A percentile compares a stretch with the other conserved stretches of the same genome.
These are phyloP conservation scores for Poeciliopsis paucimaculata DNA, from an alignment of 2,797 vertebrate genomes.

Conservation along the genomic window DNA sequence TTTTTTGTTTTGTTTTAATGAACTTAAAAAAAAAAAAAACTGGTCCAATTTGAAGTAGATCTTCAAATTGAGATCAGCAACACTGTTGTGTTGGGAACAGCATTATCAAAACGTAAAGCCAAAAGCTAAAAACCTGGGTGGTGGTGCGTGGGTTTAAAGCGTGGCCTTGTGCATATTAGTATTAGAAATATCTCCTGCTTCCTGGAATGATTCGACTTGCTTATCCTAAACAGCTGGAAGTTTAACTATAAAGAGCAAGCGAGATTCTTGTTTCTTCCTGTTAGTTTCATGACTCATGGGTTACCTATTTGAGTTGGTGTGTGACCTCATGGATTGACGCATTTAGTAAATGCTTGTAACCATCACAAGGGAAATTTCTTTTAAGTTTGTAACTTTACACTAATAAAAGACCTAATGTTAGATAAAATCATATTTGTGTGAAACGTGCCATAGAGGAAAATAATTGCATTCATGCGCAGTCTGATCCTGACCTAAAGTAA, in stretches of 20 bases:
- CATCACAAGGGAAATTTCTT: constrained; percentile 15
- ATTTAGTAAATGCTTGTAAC: constrained; percentile 24
- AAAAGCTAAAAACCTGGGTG: constrained; percentile 63
- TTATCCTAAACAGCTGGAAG: constrained; percentile 47
- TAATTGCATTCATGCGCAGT: not conserved
- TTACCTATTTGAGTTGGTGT: constrained; percentile 42
- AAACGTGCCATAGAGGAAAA: not conserved
- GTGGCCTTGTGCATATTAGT: constrained; percentile 58
- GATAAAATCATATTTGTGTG: constrained; percentile 4
- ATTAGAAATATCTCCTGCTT: constrained; percentile 54
- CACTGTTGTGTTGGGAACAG: constrained; percentile 46
- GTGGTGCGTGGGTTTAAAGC: constrained; percentile 59
- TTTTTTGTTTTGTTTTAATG: constrained; percentile 3
- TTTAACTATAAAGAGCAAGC: constrained; percentile 38
- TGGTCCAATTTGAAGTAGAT: constrained; percentile 22
- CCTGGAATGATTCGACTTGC: constrained; percentile 50
- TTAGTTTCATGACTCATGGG: constrained; percentile 64
- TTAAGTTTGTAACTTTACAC: constrained; percentile 12
- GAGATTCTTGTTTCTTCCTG: constrained; percentile 54
- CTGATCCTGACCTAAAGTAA: not conserved
- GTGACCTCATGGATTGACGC: constrained; percentile 53
- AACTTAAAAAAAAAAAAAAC: not conserved
- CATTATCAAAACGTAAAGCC: constrained; percentile 69
- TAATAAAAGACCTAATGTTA: constrained; percentile 4
- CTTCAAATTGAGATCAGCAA: not conserved